A percentile compares a stretch with the other conserved stretches of the same genome.
Evolutionary conservation across 2,888 invertebrate species (phyloP).

Genomic region (Mesoligia furuncula): DNA sequence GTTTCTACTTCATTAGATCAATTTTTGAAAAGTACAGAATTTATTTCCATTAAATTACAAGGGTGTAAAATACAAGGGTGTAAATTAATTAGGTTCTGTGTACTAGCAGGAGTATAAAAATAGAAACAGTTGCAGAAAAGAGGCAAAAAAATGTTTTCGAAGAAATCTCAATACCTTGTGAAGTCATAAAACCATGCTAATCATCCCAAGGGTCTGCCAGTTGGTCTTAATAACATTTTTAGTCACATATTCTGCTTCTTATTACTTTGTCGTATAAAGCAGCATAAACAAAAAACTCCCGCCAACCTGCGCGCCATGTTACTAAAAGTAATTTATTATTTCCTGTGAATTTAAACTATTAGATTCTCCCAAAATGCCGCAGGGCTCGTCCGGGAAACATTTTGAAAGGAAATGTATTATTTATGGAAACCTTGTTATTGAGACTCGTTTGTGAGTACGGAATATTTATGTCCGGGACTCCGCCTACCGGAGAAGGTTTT

Average conservation of each 20-base stretch:
- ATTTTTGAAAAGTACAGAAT: too few relatives aligned
- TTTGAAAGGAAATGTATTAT: slow-evolving; percentile 10
- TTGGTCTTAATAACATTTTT: background rate
- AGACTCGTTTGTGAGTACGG: slow-evolving; percentile 5
- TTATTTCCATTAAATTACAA: too few relatives aligned
- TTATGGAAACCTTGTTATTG: background rate
- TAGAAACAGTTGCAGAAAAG: too few relatives aligned
- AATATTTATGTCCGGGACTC: background rate
- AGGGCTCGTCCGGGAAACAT: background rate
- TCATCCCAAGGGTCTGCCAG: background rate
- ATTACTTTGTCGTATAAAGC: background rate
- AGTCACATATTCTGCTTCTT: background rate
- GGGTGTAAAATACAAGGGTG: too few relatives aligned
- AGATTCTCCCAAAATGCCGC: slow-evolving; percentile 1
- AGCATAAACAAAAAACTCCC: background rate
- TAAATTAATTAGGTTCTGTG: too few relatives aligned
- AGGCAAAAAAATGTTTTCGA: too few relatives aligned
- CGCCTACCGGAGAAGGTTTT: background rate
- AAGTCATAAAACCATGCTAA: background rate
- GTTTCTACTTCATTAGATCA: too few relatives aligned
- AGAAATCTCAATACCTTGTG: background rate
- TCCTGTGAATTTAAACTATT: slow-evolving; percentile 36
- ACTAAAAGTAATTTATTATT: slow-evolving; percentile 40
- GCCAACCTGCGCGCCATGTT: background rate
- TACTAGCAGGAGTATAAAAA: too few relatives aligned